phyloP scores from a whole-genome alignment of 2,888 invertebrate genomes.

The Polydrusus tereticollis region DNA sequence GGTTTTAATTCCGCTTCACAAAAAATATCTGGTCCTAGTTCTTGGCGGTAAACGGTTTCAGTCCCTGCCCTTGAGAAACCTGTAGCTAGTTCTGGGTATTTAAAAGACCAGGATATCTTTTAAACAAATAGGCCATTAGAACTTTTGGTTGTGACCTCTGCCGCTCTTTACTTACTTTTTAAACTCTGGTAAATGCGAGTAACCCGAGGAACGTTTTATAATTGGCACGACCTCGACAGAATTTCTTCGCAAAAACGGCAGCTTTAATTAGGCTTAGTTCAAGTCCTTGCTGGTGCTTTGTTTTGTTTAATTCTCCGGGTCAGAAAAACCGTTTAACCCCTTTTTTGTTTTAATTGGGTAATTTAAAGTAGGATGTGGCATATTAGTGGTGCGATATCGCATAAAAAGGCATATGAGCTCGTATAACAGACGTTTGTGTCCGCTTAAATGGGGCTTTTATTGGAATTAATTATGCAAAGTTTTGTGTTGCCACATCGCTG shows the following conservation, averaged over 20 bases:
- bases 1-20: no score
- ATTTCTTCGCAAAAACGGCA: constrained; percentile 11
- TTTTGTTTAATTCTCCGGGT: constrained; percentile 15
- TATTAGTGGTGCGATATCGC: constrained; percentile 7
- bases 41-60: no score
- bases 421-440: background rate
- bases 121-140: no score
- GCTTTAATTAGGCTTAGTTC: constrained; percentile 8
- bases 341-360: constrained; percentile 4
- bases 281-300: constrained; percentile 7
- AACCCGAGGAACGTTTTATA: constrained; percentile 5
- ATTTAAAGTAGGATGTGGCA: constrained; percentile 18
- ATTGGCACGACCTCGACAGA: constrained; percentile 2
- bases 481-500: no score
- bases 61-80: no score
- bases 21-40: no score
- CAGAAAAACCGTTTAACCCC: constrained; percentile 20
- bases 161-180: no score
- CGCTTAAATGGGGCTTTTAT: background rate
- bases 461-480: background rate
- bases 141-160: no score
- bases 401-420: constrained; percentile 1
- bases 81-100: no score
- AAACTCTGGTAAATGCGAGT: no score
- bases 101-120: no score